Percentiles rank a stretch among this genome's conserved stretches.
Conservation (phyloP, 2,888 invertebrate genomes). For the Ennomos quercinarius region DNA sequence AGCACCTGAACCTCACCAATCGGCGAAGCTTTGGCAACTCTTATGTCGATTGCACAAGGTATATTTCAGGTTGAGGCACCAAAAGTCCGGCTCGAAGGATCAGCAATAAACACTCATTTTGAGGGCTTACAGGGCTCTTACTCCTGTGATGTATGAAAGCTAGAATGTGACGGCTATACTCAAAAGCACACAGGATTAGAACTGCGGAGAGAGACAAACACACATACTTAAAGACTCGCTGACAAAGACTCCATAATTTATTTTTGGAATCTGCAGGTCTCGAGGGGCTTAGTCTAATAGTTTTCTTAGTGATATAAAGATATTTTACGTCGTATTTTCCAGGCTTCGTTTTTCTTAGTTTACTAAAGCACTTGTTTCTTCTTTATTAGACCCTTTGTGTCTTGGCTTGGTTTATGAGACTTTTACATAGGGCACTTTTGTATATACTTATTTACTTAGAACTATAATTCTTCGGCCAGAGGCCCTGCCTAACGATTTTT, state of each 20-base stretch:
- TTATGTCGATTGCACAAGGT: constrained; percentile 56
- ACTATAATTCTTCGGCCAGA: no score
- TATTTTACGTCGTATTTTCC: constrained; percentile 42
- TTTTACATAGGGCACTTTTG: not conserved
- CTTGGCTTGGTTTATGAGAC: constrained; percentile 1
- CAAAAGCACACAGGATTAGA: constrained; percentile 55
- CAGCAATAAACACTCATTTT: constrained; percentile 82
- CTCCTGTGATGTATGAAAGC: constrained; percentile 71
- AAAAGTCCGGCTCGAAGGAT: constrained; percentile 68
- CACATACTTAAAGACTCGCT: constrained; percentile 44
- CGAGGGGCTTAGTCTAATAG: constrained; percentile 53
- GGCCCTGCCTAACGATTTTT: no score
- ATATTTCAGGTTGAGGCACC: constrained; percentile 51
- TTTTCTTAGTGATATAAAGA: constrained; percentile 54
- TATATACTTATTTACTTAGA: not conserved
- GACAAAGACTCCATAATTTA: constrained; percentile 53
- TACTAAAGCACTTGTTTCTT: constrained; percentile 27
- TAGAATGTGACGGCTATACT: constrained; percentile 65
- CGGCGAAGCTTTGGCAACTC: constrained; percentile 44
- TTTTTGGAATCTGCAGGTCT: constrained; percentile 48
- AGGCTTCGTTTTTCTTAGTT: constrained; percentile 31
- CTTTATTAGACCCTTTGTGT: constrained; percentile 14
- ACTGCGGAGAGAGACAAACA: constrained; percentile 54
- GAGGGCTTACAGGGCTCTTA: constrained; percentile 71
- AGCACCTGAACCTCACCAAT: constrained; percentile 66